Evolutionary conservation across 1,140 invertebrate genomes (phyloP).

Genomic region (Conopomorpha cramerella): DNA sequence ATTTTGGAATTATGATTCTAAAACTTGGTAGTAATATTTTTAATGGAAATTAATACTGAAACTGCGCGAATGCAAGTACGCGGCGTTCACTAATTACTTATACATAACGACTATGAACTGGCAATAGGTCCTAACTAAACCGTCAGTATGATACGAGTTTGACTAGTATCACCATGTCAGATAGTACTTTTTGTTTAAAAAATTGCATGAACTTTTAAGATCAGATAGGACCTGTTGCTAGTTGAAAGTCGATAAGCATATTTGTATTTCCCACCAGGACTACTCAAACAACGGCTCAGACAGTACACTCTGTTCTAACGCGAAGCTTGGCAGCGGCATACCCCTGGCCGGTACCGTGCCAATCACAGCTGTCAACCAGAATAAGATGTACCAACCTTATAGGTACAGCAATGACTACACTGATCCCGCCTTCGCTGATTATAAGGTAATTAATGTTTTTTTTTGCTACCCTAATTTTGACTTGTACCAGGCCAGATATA

Average conservation of each 20-base stretch:
- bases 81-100: no score
- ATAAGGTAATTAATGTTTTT: slow-evolving; percentile 30
- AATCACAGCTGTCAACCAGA: slow-evolving; percentile 65
- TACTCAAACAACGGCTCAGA: slow-evolving; percentile 61
- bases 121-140: background rate
- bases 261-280: slow-evolving; percentile 26
- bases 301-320: slow-evolving; percentile 44
- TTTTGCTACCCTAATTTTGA: background rate
- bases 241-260: background rate
- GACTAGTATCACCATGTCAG: no score
- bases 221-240: no score
- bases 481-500: no score
- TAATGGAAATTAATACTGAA: no score
- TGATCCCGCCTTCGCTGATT: slow-evolving; percentile 74
- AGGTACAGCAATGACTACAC: slow-evolving; percentile 88
- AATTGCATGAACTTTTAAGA: no score
- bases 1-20: no score
- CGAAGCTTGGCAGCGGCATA: slow-evolving; percentile 53
- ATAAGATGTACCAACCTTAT: slow-evolving; percentile 62
- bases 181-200: no score
- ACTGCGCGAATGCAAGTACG: no score
- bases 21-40: no score
- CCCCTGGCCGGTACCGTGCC: slow-evolving; percentile 79
- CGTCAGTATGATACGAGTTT: no score
- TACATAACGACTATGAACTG: no score